These are phyloP conservation scores for Potamarius usumacintae DNA, from an alignment of 2,113 vertebrate genomes.

Conservation along the genomic window DNA sequence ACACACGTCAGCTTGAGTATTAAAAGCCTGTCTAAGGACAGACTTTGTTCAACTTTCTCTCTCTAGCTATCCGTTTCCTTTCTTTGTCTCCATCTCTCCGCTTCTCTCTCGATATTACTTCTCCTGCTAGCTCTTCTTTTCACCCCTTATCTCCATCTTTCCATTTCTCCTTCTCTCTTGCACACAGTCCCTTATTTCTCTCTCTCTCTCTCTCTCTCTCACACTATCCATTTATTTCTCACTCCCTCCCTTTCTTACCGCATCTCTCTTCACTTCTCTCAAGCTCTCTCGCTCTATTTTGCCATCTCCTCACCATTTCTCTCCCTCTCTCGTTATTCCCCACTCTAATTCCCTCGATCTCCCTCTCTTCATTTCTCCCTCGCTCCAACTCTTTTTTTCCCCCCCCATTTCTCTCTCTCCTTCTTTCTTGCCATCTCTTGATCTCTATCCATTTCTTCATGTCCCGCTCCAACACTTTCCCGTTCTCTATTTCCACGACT, in stretches of 20 bases:
- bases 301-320: neutral
- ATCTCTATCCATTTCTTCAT: neutral
- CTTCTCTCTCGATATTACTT: neutral
- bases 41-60: neutral
- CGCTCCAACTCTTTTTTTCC: too few relatives aligned
- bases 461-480: neutral
- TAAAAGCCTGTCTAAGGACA: neutral
- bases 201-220: too few relatives aligned
- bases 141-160: neutral
- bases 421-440: neutral
- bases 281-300: neutral
- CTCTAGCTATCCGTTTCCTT: too few relatives aligned
- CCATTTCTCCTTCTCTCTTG: neutral
- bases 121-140: neutral
- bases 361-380: too few relatives aligned
- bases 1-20: neutral
- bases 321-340: too few relatives aligned
- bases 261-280: neutral
- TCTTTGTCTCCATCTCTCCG: neutral
- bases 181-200: too few relatives aligned
- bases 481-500: neutral
- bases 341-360: neutral
- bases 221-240: too few relatives aligned
- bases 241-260: too few relatives aligned
- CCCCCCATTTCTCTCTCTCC: neutral